These are phyloP conservation scores for Zeugodacus cucurbitae DNA, from an alignment of 1,140 invertebrate genomes.

Conservation along the genomic window DNA sequence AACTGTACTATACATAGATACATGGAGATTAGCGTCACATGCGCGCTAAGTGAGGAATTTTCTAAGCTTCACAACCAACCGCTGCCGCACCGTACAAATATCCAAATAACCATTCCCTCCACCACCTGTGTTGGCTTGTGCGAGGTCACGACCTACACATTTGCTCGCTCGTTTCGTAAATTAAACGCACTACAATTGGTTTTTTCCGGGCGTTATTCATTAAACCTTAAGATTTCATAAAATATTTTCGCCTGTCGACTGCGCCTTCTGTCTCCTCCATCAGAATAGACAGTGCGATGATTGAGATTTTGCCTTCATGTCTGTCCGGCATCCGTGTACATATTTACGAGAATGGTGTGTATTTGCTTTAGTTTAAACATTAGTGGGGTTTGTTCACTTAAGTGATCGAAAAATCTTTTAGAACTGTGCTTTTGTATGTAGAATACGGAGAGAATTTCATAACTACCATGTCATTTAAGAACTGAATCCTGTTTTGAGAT, in stretches of 20 bases:
- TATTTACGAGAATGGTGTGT: not conserved
- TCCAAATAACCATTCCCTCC: not conserved
- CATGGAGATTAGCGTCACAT: not conserved
- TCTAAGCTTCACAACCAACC: not conserved
- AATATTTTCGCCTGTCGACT: not conserved
- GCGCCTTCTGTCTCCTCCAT: not conserved
- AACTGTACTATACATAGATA: too few relatives aligned
- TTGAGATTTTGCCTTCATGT: slow-evolving; percentile 6
- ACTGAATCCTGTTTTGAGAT: too few relatives aligned
- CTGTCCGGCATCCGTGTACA: not conserved
- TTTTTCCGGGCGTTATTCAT: slow-evolving; percentile 40
- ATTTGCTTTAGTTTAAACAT: not conserved
- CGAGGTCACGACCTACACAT: slow-evolving; percentile 33
- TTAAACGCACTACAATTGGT: slow-evolving; percentile 43
- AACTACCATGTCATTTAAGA: too few relatives aligned
- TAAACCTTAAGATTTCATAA: slow-evolving; percentile 36
- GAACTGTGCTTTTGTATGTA: too few relatives aligned
- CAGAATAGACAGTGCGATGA: not conserved
- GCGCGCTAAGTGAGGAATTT: not conserved
- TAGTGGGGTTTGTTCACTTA: not conserved
- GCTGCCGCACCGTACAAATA: not conserved
- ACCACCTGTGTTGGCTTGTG: not conserved
- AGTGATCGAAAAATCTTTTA: too few relatives aligned
- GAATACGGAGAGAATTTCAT: too few relatives aligned
- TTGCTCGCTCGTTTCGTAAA: not conserved